Conservation (phyloP, 2,888 invertebrate genomes). For the Troilus luridus region DNA sequence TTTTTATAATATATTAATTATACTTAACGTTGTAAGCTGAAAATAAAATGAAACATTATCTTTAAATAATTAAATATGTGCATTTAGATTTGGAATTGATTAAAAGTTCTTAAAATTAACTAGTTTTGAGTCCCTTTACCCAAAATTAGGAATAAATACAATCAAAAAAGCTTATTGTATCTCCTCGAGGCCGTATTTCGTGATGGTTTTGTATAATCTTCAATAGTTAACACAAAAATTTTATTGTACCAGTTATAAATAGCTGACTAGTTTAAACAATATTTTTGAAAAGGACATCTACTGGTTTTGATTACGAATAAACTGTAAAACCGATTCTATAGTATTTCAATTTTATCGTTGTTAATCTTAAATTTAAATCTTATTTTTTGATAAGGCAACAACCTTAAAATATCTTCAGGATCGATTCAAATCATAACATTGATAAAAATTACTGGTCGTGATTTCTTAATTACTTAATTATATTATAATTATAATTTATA, state of each 20-base stretch:
- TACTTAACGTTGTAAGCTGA: no score
- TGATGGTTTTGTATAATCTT: background rate
- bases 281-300: background rate
- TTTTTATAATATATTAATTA: no score
- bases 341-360: background rate
- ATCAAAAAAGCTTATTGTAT: no score
- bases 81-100: no score
- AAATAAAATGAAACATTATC: background rate
- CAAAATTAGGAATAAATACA: no score
- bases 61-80: background rate
- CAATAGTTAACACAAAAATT: background rate
- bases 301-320: background rate
- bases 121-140: background rate
- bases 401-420: background rate
- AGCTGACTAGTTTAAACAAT: slow-evolving; percentile 20
- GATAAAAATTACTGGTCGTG: background rate
- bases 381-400: background rate
- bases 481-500: background rate
- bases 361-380: background rate
- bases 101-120: background rate
- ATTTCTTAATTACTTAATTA: background rate
- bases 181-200: background rate
- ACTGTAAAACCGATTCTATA: background rate
- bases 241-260: background rate
- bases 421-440: background rate